Percentiles rank a stretch among this genome's conserved stretches.
Evolutionary conservation across 2,113 vertebrate genomes (phyloP).

Genomic region (Scomber japonicus): DNA sequence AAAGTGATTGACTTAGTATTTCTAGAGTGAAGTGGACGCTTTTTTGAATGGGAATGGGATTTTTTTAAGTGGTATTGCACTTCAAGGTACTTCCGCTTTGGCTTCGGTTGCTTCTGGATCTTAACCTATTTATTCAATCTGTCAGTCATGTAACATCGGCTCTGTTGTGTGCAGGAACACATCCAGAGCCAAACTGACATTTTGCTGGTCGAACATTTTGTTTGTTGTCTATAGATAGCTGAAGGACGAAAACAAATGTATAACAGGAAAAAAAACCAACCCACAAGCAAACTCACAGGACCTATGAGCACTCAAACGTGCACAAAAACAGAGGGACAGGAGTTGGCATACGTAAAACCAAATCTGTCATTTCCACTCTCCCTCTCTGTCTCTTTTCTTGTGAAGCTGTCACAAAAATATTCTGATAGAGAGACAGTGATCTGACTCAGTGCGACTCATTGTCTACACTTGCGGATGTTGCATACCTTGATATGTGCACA

Average conservation of each 20-base stretch:
- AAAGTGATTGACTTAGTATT: no score
- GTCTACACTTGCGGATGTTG: constrained; percentile 25
- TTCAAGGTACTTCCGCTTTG: no score
- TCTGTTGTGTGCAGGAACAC: neutral
- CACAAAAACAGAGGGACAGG: constrained; percentile 12
- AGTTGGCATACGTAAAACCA: constrained; percentile 50
- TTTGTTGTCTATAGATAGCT: constrained; percentile 32
- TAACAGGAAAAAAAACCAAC: neutral
- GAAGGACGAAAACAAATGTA: constrained; percentile 13
- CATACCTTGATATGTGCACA: constrained; percentile 32
- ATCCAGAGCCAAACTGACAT: constrained; percentile 20
- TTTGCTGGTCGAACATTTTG: constrained; percentile 26
- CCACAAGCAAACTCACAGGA: neutral
- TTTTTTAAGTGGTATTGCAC: no score
- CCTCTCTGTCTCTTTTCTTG: constrained; percentile 34
- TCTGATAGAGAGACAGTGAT: constrained; percentile 47
- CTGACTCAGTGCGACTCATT: constrained; percentile 65
- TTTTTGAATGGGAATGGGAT: no score
- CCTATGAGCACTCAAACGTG: neutral
- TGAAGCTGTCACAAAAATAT: constrained; percentile 70
- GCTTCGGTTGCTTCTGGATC: no score
- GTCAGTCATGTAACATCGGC: constrained; percentile 7
- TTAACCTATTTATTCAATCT: neutral
- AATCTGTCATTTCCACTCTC: constrained; percentile 54
- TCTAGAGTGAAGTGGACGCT: no score